Percentiles rank a stretch among this genome's conserved stretches.
Conservation (phyloP, 2,797 vertebrate genomes). For the Champsocephalus gunnari region DNA sequence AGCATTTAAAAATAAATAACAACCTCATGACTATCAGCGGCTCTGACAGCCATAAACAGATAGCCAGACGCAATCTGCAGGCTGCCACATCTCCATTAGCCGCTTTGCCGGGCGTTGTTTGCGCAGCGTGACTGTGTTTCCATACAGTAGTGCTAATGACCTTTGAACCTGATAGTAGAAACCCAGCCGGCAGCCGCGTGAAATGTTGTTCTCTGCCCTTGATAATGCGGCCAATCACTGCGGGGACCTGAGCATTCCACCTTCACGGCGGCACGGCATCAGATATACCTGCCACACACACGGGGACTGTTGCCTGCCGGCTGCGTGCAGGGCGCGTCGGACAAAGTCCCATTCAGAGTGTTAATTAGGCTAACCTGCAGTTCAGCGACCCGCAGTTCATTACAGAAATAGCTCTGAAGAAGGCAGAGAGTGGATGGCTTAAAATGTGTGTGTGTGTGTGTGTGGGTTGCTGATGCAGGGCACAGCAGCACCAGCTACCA, state of each 20-base stretch:
- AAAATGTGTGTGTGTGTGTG: background rate
- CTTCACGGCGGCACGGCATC: slow-evolving; percentile 35
- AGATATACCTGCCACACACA: slow-evolving; percentile 18
- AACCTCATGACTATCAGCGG: slow-evolving; percentile 38
- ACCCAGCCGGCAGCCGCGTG: slow-evolving; percentile 31
- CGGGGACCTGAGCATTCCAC: slow-evolving; percentile 14
- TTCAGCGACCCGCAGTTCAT: slow-evolving; percentile 53
- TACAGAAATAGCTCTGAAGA: slow-evolving; percentile 43
- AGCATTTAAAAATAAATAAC: slow-evolving; percentile 50
- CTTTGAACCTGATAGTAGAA: slow-evolving; percentile 75
- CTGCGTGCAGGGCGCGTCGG: slow-evolving; percentile 32
- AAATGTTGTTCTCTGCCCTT: slow-evolving; percentile 53
- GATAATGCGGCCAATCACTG: slow-evolving; percentile 30
- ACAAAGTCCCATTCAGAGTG: slow-evolving; percentile 69
- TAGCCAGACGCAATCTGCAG: slow-evolving; percentile 34
- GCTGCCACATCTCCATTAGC: slow-evolving; percentile 11
- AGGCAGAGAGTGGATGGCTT: slow-evolving; percentile 13
- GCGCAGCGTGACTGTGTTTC: slow-evolving; percentile 41
- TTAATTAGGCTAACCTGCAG: slow-evolving; percentile 57
- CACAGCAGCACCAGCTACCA: slow-evolving; percentile 27
- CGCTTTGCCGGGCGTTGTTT: slow-evolving; percentile 27
- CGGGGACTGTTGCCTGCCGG: slow-evolving; percentile 48
- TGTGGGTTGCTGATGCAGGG: background rate
- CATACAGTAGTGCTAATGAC: slow-evolving; percentile 59
- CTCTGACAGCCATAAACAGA: slow-evolving; percentile 43